phyloP scores from a whole-genome alignment of 2,888 invertebrate species.

The Leptopilina syphax region DNA sequence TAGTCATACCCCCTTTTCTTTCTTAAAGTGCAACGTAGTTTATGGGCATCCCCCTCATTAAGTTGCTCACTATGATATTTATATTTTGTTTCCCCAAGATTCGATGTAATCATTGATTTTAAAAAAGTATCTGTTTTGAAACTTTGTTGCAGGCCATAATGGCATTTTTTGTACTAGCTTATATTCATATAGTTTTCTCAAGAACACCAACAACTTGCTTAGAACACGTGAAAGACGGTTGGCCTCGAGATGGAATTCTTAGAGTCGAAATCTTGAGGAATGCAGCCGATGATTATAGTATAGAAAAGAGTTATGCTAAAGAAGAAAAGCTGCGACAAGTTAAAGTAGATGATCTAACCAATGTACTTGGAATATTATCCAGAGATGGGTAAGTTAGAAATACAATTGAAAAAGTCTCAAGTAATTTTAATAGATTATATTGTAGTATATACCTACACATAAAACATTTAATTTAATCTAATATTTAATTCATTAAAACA shows the following conservation, averaged over 20 bases:
- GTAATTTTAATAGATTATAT: too few species aligned
- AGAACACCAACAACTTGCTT: conserved; percentile 95
- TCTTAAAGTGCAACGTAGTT: too few species aligned
- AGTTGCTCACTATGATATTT: too few species aligned
- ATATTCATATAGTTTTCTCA: conserved; percentile 96
- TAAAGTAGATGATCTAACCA: conserved; percentile 80
- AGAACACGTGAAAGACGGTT: conserved; percentile 90
- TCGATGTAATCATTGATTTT: too few species aligned
- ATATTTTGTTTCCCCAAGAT: too few species aligned
- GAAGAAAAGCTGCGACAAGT: conserved; percentile 86
- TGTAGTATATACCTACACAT: too few species aligned
- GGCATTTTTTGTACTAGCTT: conserved; percentile 93
- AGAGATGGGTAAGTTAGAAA: conserved; percentile 81
- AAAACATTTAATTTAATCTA: too few species aligned
- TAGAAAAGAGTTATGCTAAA: conserved; percentile 90
- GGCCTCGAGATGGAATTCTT: conserved; percentile 97
- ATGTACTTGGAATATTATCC: conserved; percentile 82
- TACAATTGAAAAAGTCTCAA: too few species aligned
- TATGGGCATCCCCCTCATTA: too few species aligned
- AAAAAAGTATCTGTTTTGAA: neutral
- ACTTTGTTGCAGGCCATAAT: conserved; percentile 82
- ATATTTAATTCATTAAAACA: too few species aligned
- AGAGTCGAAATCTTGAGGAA: conserved; percentile 91
- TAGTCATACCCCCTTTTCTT: too few species aligned
- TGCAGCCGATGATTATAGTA: conserved; percentile 85